phyloP scores from a whole-genome alignment of 2,113 vertebrate species.

The Platichthys flesus region DNA sequence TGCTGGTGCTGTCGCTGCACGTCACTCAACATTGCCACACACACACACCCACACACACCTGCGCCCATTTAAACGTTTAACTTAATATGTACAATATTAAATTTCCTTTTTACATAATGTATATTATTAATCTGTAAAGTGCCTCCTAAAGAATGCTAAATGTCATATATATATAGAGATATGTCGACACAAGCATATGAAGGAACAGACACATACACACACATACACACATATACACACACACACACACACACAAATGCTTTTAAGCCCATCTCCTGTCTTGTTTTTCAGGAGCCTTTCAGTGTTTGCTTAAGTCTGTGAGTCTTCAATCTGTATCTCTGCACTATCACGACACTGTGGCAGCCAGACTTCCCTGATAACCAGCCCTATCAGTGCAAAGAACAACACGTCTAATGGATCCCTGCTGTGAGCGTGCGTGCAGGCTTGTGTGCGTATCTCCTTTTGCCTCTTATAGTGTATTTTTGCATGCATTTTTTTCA shows the following conservation, averaged over 20 bases:
- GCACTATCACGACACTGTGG: constrained; percentile 46
- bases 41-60: constrained; percentile 2
- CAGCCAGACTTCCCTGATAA: constrained; percentile 57
- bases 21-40: constrained; percentile 14
- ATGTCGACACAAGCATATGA: neutral
- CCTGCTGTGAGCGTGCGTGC: constrained; percentile 7
- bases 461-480: neutral
- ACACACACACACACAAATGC: constrained; percentile 17
- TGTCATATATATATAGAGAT: neutral
- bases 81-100: neutral
- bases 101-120: neutral
- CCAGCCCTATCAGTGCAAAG: constrained; percentile 35
- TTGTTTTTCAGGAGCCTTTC: constrained; percentile 39
- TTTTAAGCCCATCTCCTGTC: constrained; percentile 44
- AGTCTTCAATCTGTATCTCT: constrained; percentile 52
- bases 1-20: constrained; percentile 18
- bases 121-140: neutral
- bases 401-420: constrained; percentile 47
- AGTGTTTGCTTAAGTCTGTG: constrained; percentile 54
- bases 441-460: neutral
- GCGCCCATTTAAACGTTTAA: too few species aligned
- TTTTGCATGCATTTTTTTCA: neutral
- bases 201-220: neutral
- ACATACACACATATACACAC: neutral
- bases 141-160: neutral